A percentile compares a stretch with the other conserved stretches of the same genome.
Conservation (phyloP, 2,797 vertebrate genomes). For the Staurois parvus region DNA sequence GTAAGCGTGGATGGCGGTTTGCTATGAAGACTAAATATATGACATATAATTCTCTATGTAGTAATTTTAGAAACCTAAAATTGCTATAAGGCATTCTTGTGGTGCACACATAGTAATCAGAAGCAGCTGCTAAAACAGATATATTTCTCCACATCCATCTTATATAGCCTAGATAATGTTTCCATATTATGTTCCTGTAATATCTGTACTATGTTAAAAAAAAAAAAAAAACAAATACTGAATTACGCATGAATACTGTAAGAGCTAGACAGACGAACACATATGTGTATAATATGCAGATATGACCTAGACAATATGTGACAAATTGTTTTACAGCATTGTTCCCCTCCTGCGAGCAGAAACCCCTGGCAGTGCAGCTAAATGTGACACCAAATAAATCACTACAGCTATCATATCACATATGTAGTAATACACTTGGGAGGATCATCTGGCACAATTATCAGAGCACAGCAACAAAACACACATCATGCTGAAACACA, state of each 20-base stretch:
- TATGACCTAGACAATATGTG: no score
- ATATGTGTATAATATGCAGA: no score
- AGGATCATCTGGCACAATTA: constrained; percentile 92
- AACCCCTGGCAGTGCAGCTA: constrained; percentile 92
- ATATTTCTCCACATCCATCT: no score
- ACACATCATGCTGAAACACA: neutral
- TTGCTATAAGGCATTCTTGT: constrained; percentile 20
- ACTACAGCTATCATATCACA: constrained; percentile 83
- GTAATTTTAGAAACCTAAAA: constrained; percentile 8
- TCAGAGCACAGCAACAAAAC: constrained; percentile 72
- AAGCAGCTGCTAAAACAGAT: neutral
- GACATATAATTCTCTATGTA: constrained; percentile 21
- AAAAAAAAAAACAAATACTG: no score
- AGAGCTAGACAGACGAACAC: no score
- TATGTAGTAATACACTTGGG: constrained; percentile 89
- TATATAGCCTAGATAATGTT: no score
- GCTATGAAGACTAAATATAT: neutral
- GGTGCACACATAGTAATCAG: neutral
- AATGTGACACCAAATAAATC: constrained; percentile 87
- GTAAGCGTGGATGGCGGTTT: neutral
- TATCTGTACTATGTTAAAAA: no score
- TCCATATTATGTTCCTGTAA: no score
- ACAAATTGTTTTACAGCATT: constrained; percentile 80
- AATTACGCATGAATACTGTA: no score
- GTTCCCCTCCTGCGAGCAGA: constrained; percentile 92